Base-by-base conservation (phyloP, 2,113 vertebrate genomes). In the Thalassarche chlororhynchos region DNA sequence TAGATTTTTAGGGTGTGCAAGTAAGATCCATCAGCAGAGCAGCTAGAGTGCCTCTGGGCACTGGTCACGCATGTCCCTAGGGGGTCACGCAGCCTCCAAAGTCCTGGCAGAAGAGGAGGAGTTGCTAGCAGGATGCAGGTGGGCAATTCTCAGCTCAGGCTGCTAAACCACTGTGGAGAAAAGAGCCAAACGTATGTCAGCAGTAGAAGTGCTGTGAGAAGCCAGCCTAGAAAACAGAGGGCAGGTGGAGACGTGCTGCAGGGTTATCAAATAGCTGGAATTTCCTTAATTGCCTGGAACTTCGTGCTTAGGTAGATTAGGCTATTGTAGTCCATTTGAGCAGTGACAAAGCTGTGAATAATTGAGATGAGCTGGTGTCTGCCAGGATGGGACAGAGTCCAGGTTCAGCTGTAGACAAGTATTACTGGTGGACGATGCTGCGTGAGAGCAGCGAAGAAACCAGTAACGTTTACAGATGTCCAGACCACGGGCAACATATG, bases 401-500 rank as follows among this genome's bases (percentile, higher is more conserved):
- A 2, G 5, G 54, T 68, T 89, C 32, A 11, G 8, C 40, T 64
- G 23, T 14, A 64, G 38, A 15, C 14, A n/a, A 9, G 10, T 42
- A 3, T 42, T 34, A 14, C 46, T 25, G 31, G 25, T 49, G 32
- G 20, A 28, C 0, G 1, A 10, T 55, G 40, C 31, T 54, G 24
- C 44, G 13, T 54, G 44, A 89, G 70, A 77, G 34, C 85, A 60
- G 18, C 5, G 13, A 57, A 69, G 71, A 47, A 74, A 72, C 36
- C 31, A 18, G 34, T 36, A 46, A 29, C 0, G 0, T n/a, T 77
- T 55, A 14, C 5, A 8, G 46, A 40, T 72, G 34, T 49, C 26
- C 28, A 42, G 65, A 32, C 44, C 23, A 6, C 0, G 0, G n/a
- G 26, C 42, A n/a, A 9, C 0, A 0, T 28, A 20, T 51, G 15